Evolutionary conservation across 92 coral and sea anemone species (phyloP).

Genomic region (Paramuricea clavata): DNA sequence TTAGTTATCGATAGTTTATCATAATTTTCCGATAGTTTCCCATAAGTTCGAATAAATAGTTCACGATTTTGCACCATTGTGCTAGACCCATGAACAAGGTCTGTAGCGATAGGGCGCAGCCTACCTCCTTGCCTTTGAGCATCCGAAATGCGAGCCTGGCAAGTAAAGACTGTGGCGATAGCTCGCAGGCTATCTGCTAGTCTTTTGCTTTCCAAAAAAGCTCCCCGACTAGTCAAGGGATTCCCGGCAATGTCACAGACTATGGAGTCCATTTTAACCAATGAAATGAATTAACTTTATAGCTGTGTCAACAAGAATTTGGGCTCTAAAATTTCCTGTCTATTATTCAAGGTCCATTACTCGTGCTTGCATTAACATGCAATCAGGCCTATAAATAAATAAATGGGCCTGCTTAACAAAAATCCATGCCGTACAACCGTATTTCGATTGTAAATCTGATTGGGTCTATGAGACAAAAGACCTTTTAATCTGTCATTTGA

Average conservation of each 20-base stretch:
- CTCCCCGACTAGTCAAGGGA: constrained; percentile 22
- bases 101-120: constrained; percentile 7
- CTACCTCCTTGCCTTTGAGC: constrained; percentile 14
- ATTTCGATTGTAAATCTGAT: no score
- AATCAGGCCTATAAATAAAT: no score
- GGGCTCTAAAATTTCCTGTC: no score
- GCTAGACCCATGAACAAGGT: no score
- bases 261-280: background rate
- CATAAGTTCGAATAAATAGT: background rate
- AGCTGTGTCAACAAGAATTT: background rate
- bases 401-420: no score
- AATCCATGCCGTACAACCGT: no score
- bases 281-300: background rate
- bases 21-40: background rate
- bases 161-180: constrained; percentile 7
- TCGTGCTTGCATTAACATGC: no score
- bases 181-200: constrained; percentile 11
- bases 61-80: constrained; percentile 5
- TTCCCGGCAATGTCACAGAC: background rate
- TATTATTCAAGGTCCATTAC: no score
- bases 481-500: no score
- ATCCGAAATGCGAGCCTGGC: constrained; percentile 33
- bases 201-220: background rate
- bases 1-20: background rate
- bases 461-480: no score